Percentiles rank a stretch among this genome's conserved stretches.
Conservation (phyloP, 2,113 vertebrate species). For the Tricholaema leucomelas region DNA sequence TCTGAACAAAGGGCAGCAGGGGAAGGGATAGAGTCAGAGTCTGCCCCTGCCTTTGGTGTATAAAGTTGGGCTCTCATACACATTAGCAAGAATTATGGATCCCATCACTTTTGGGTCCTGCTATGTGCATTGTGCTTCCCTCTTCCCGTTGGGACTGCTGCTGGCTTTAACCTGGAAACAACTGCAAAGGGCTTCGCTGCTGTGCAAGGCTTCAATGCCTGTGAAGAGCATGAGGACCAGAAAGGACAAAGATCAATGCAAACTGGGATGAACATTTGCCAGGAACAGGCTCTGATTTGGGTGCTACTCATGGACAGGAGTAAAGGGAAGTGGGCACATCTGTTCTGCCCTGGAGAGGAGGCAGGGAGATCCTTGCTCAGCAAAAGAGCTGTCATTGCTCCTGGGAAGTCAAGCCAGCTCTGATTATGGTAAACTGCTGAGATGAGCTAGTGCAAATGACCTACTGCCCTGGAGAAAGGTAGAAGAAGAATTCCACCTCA, state of each 20-base stretch:
- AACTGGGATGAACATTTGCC: not conserved
- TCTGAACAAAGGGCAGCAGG: not conserved
- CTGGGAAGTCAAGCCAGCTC: not conserved
- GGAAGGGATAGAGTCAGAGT: not conserved
- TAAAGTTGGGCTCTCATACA: not conserved
- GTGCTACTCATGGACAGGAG: not conserved
- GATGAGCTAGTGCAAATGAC: not conserved
- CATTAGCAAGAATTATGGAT: not conserved
- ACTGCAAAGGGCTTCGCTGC: not conserved
- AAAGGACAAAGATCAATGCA: not conserved
- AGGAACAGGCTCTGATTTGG: not conserved
- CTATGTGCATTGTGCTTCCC: not conserved
- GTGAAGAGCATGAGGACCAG: not conserved
- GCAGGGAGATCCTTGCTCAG: not conserved
- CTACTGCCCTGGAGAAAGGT: not conserved
- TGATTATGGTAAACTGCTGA: not conserved
- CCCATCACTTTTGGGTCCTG: not conserved
- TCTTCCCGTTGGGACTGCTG: not conserved
- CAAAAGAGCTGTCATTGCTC: not conserved
- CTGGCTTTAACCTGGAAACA: fast-evolving
- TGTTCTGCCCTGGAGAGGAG: not conserved
- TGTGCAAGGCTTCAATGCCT: not conserved
- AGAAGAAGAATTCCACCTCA: not conserved
- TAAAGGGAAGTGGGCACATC: not conserved
- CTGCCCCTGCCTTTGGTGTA: not conserved